Percentiles rank a stretch among this genome's conserved stretches.
These are phyloP conservation scores for Muscicapa comitata DNA, from an alignment of 2,797 vertebrate species.

Conservation along the genomic window DNA sequence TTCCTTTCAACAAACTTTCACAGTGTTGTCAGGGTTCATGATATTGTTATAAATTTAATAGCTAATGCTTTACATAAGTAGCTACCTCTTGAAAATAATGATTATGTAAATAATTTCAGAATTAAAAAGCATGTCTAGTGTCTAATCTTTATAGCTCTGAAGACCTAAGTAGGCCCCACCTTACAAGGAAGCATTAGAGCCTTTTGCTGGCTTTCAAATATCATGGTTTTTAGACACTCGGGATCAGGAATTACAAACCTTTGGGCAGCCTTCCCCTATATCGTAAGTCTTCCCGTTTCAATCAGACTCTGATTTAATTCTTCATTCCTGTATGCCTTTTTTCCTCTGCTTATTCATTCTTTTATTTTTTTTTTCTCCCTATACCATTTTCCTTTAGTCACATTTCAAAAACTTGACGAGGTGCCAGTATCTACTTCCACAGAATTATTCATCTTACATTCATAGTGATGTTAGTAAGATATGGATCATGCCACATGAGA, in stretches of 20 bases:
- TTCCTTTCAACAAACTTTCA: background rate
- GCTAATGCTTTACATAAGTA: background rate
- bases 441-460: background rate
- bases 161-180: background rate
- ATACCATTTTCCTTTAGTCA: background rate
- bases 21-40: background rate
- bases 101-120: background rate
- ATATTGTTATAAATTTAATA: background rate
- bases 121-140: background rate
- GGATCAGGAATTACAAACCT: background rate
- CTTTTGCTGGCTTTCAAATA: background rate
- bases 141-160: background rate
- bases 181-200: background rate
- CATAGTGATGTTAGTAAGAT: background rate
- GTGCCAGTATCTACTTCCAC: background rate
- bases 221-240: background rate
- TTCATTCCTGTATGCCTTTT: background rate
- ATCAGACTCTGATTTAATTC: background rate
- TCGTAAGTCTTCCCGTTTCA: background rate
- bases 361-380: background rate
- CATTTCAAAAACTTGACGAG: background rate
- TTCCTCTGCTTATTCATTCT: background rate
- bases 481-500: background rate
- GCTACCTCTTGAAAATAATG: background rate
- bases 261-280: background rate